phyloP scores from a whole-genome alignment of 2,113 vertebrate species.

The Dipodomys stephensi region DNA sequence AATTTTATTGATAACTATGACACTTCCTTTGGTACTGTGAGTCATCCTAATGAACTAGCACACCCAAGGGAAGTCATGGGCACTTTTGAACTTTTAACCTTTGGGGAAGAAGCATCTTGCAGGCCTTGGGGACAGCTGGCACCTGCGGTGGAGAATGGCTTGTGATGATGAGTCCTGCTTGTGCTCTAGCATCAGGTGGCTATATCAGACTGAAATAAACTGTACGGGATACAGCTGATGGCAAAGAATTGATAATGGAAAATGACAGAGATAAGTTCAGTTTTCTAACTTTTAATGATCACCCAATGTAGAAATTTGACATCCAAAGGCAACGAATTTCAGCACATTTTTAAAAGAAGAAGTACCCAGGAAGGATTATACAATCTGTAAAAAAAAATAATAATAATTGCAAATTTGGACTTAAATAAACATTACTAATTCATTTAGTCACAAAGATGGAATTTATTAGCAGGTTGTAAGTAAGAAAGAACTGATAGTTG shows the following conservation, averaged over 20 bases:
- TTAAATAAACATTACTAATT: neutral
- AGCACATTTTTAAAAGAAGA: neutral
- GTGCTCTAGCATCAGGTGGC: neutral
- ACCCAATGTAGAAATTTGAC: neutral
- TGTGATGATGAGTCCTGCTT: too few relatives aligned
- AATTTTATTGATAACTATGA: too few relatives aligned
- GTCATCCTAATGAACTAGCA: too few relatives aligned
- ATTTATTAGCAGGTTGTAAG: neutral
- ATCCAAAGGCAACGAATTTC: neutral
- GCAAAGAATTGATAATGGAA: neutral
- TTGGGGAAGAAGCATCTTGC: too few relatives aligned
- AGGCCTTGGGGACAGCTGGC: too few relatives aligned
- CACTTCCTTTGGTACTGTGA: too few relatives aligned
- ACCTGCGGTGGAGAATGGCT: too few relatives aligned
- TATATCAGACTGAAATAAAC: neutral
- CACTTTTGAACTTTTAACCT: too few relatives aligned
- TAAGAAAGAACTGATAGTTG: neutral
- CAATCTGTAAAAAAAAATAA: neutral
- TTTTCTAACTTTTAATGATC: neutral
- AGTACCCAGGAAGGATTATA: neutral
- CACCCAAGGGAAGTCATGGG: too few relatives aligned
- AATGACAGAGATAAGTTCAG: neutral
- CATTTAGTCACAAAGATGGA: neutral
- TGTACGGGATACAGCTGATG: neutral
- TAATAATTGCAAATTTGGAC: neutral